phyloP scores from a whole-genome alignment of 37 sponge, comb jelly and placozoan species.

The Chondrilla cf. caribensis region DNA sequence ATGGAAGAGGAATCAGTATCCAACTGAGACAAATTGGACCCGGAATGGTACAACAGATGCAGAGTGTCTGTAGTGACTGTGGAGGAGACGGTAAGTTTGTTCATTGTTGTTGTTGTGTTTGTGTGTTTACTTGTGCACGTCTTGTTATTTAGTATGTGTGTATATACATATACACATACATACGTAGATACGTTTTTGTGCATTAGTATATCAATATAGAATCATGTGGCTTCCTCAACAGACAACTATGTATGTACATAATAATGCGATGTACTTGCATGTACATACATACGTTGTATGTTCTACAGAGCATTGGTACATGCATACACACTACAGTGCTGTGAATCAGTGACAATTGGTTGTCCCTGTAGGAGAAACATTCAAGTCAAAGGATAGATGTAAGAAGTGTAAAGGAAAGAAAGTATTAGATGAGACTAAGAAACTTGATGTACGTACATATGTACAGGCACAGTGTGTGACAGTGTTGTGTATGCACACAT shows the following conservation, averaged over 20 bases:
- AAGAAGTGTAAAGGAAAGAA: slow-evolving; percentile 86
- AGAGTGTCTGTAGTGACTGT: slow-evolving; percentile 73
- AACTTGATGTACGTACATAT: slow-evolving; percentile 54
- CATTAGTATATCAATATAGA: background rate
- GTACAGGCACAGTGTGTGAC: background rate
- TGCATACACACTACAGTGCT: too few species aligned
- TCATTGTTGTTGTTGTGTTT: background rate
- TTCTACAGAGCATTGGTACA: too few species aligned
- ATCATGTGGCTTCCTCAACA: too few species aligned
- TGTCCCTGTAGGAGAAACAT: slow-evolving; percentile 52
- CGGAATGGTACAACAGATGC: slow-evolving; percentile 86
- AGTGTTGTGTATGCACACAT: background rate
- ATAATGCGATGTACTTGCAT: background rate
- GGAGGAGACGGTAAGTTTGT: slow-evolving; percentile 61
- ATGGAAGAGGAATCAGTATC: slow-evolving; percentile 72
- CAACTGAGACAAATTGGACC: slow-evolving; percentile 59
- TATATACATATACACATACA: too few species aligned
- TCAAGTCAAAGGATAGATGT: slow-evolving; percentile 80
- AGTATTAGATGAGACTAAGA: slow-evolving; percentile 58
- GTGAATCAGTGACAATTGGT: too few species aligned
- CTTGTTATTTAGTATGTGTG: background rate
- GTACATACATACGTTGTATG: background rate
- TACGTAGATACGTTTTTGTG: background rate
- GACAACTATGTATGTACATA: background rate
- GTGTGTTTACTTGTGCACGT: background rate